These are phyloP conservation scores for Varanus salvator DNA, from an alignment of 2,113 vertebrate genomes.

Conservation along the genomic window DNA sequence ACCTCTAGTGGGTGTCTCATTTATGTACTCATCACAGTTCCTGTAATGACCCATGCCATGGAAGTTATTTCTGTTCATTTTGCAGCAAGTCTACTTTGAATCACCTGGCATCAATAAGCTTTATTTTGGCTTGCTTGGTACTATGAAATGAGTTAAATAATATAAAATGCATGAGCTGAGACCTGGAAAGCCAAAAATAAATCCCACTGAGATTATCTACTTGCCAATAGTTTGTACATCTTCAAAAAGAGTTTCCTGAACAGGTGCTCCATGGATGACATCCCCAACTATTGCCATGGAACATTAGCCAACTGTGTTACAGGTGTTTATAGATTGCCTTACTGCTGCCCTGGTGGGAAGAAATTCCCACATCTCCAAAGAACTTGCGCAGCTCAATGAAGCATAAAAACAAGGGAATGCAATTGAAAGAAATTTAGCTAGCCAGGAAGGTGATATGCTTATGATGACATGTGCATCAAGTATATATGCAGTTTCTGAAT, in stretches of 20 bases:
- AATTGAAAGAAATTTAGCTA: not conserved
- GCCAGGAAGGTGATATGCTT: not conserved
- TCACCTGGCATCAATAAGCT: not conserved
- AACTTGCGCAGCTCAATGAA: not conserved
- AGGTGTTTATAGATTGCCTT: conserved; percentile 11
- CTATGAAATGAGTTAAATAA: not conserved
- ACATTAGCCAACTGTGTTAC: conserved; percentile 18
- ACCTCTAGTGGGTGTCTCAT: not conserved
- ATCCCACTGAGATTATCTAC: conserved; percentile 9
- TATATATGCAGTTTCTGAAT: not conserved
- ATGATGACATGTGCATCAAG: not conserved
- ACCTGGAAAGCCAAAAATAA: not conserved
- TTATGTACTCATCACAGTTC: not conserved
- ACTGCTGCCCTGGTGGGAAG: not conserved
- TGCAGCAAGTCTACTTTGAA: not conserved
- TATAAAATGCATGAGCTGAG: not conserved
- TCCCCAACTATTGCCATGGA: not conserved
- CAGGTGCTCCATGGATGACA: conserved; percentile 6
- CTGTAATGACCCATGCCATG: too few species aligned
- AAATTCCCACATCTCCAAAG: conserved; percentile 11
- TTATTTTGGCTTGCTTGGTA: conserved; percentile 7
- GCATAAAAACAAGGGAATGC: not conserved
- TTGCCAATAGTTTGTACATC: conserved; percentile 2
- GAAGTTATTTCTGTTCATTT: not conserved
- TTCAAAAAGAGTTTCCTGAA: not conserved